Evolutionary conservation across 2,797 vertebrate species (phyloP).

Genomic region (Lepus oiostolus): DNA sequence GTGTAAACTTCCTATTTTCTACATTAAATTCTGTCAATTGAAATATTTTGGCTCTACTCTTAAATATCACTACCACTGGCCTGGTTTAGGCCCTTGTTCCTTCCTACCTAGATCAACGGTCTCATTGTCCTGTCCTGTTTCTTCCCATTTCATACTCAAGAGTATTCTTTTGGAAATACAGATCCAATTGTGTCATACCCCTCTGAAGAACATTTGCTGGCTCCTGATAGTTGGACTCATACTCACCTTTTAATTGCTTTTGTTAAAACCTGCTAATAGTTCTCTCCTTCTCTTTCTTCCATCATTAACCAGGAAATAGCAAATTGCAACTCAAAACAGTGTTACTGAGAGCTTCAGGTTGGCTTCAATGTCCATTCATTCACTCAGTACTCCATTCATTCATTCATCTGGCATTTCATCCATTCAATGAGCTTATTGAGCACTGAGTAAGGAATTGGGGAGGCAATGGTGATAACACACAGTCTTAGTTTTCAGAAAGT

Average conservation of each 20-base stretch:
- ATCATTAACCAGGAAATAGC: slow-evolving; percentile 29
- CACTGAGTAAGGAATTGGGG: not conserved
- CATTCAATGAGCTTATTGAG: not conserved
- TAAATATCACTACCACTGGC: not conserved
- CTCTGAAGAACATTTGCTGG: not conserved
- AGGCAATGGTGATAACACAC: not conserved
- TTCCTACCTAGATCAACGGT: not conserved
- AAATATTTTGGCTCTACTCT: not conserved
- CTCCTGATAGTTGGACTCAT: not conserved
- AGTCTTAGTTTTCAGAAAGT: not conserved
- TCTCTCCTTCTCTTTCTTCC: not conserved
- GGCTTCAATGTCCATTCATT: not conserved
- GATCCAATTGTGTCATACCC: not conserved
- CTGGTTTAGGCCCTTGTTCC: not conserved
- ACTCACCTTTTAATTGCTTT: not conserved
- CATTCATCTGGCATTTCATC: not conserved
- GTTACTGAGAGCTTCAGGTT: not conserved
- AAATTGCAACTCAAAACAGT: not conserved
- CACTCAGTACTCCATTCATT: not conserved
- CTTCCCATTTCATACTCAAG: not conserved
- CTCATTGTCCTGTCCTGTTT: not conserved
- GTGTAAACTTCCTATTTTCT: not conserved
- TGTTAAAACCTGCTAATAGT: not conserved
- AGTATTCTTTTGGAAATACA: not conserved
- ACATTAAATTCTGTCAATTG: not conserved